Base-by-base conservation (phyloP, 2,888 invertebrate genomes). In the Cosmia trapezina region DNA sequence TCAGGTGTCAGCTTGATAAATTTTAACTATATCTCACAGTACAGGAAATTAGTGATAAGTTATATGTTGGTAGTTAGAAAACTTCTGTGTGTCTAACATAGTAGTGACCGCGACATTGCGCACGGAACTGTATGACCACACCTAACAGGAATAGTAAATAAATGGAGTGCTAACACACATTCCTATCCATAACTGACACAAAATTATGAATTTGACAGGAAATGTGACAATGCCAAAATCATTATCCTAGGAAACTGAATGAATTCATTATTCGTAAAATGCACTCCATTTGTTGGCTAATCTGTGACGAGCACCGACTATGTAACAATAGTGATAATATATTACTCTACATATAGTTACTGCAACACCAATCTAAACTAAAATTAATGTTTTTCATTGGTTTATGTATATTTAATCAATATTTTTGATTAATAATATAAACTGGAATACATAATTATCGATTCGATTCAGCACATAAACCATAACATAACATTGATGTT, bases 11-110 rank as follows among this genome's bases (percentile, higher is more conserved):
- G 91, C 91, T 89, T 89, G 88, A 88, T 90, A 86, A 91, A 90
- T 93, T 91, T 92, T 93, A 93, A 93, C 91, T 94, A 95, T 95
- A 95, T 95, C 94, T 95, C 93, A 93, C 95, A 95, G 95, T 96
- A 96, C 96, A 96, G 96, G 96, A 95, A 96, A 93, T 94, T 96
- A 96, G 94, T 86, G 81, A 88, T 94, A 93, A 93, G 92, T 92
- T 92, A 90, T 93, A 94, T 92, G 92, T 94, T 90, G 87, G 91
- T 95, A 95, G 94, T 88, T 94, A 93, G 91, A 91, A 85, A 89
- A 92, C 91, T 91, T 93, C 89, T 89, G 90, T 93, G 89, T 92
- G 88, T 92, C 80, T 89, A 79, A 83, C 83, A 81, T 83, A 81
- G 70, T 81, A 73, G 70, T 77, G 66, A 62, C 70, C 67, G 83